Evolutionary conservation across 2,888 invertebrate species (phyloP).

Genomic region (Augochlorella aurata): DNA sequence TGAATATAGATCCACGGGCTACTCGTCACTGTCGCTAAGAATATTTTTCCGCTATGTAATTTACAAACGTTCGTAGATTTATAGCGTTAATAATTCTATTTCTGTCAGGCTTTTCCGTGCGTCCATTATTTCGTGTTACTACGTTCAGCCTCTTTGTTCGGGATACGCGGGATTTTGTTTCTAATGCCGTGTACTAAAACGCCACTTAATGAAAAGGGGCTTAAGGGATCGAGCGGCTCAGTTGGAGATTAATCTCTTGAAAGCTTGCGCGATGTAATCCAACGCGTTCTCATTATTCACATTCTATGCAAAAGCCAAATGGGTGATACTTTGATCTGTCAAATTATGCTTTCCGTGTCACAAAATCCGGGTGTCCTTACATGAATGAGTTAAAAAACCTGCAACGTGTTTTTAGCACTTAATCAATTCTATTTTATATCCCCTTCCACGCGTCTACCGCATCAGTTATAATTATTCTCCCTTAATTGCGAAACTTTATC

Average conservation of each 20-base stretch:
- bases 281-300: conserved; percentile 50
- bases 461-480: not conserved
- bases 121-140: conserved; percentile 33
- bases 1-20: too few species aligned
- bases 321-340: conserved; percentile 27
- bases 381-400: not conserved
- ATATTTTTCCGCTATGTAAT: not conserved
- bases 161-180: conserved; percentile 37
- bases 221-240: conserved; percentile 61
- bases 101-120: not conserved
- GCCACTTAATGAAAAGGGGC: conserved; percentile 59
- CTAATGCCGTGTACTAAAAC: conserved; percentile 52
- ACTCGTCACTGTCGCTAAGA: not conserved
- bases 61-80: not conserved
- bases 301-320: conserved; percentile 27
- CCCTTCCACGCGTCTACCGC: not conserved
- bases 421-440: not conserved
- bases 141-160: conserved; percentile 11
- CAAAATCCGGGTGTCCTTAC: not conserved
- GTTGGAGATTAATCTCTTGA: conserved; percentile 62
- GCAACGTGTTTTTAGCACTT: not conserved
- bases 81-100: conserved; percentile 18
- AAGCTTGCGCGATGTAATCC: conserved; percentile 54
- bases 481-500: not conserved
- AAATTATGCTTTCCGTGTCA: conserved; percentile 11